phyloP scores from a whole-genome alignment of 2,113 vertebrate species.

The Turdus rufiventris region DNA sequence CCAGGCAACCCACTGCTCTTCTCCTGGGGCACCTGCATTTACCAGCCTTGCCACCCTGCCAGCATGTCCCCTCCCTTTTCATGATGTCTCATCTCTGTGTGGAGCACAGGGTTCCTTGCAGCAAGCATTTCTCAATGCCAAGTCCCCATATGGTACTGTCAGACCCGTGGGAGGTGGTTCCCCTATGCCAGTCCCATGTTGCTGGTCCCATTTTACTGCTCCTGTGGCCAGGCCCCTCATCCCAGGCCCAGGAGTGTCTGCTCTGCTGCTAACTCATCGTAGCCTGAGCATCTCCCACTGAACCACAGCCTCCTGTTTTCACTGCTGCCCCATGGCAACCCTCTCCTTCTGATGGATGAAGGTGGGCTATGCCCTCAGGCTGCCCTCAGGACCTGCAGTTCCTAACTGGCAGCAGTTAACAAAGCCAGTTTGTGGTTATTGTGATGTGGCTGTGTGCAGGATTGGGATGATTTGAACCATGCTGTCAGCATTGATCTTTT shows the following conservation, averaged over 20 bases:
- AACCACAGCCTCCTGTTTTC: not conserved
- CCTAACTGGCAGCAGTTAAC: not conserved
- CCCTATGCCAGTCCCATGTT: rapidly evolving
- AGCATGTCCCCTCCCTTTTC: not conserved
- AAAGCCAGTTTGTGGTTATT: not conserved
- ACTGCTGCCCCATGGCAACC: rapidly evolving
- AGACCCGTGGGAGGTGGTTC: not conserved
- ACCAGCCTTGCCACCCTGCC: not conserved
- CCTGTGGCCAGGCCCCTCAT: not conserved
- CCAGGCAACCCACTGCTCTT: not conserved
- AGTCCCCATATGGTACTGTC: rapidly evolving
- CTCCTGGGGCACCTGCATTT: not conserved
- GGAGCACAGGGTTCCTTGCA: not conserved
- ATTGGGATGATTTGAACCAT: not conserved
- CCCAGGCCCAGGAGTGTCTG: not conserved
- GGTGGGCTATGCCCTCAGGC: not conserved
- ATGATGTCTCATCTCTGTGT: no score
- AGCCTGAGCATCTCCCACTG: not conserved
- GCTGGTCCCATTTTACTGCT: not conserved
- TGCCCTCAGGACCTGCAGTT: not conserved
- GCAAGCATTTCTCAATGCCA: not conserved
- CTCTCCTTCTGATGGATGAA: not conserved
- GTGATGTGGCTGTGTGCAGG: not conserved
- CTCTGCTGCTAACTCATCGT: not conserved
- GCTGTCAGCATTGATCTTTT: not conserved